Conservation (phyloP, 2,113 vertebrate genomes). For the Desmodus rotundus region DNA sequence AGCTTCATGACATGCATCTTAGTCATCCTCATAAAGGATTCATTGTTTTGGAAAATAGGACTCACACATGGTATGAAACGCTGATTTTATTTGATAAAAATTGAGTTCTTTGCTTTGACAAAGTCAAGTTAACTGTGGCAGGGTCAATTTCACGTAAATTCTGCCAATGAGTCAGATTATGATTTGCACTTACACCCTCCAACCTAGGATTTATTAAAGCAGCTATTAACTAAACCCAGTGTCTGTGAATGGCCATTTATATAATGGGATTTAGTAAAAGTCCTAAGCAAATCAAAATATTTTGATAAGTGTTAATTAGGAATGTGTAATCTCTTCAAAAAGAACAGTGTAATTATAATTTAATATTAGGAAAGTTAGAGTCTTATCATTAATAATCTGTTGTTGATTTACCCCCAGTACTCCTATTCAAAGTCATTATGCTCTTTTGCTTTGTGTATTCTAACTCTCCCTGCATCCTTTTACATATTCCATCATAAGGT, state of each 20-base stretch:
- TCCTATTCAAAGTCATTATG: slow-evolving; percentile 10
- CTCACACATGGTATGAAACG: slow-evolving; percentile 27
- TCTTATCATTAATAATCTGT: slow-evolving; percentile 28
- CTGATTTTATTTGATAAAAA: slow-evolving; percentile 51
- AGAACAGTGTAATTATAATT: slow-evolving; percentile 28
- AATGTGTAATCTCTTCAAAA: slow-evolving; percentile 46
- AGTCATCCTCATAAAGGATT: slow-evolving; percentile 61
- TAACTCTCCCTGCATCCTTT: not conserved
- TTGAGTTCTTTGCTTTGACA: slow-evolving; percentile 36
- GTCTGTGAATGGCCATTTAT: slow-evolving; percentile 4
- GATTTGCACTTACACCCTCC: not conserved
- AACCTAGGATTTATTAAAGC: slow-evolving; percentile 5
- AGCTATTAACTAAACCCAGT: slow-evolving; percentile 45
- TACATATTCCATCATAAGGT: not conserved
- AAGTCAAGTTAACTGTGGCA: slow-evolving; percentile 30
- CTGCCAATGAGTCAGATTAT: slow-evolving; percentile 43
- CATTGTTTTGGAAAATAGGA: slow-evolving; percentile 55
- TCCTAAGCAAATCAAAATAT: not conserved
- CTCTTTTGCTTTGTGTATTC: slow-evolving; percentile 37
- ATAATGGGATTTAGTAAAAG: slow-evolving; percentile 26
- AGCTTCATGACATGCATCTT: slow-evolving; percentile 47
- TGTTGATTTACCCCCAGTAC: slow-evolving; percentile 32
- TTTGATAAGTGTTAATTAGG: slow-evolving; percentile 38
- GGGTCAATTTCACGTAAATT: slow-evolving; percentile 46
- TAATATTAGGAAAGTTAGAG: slow-evolving; percentile 1